Percentiles rank a stretch among this genome's conserved stretches.
These are phyloP conservation scores for Phasia obesa DNA, from an alignment of 2,888 invertebrate genomes.

Conservation along the genomic window DNA sequence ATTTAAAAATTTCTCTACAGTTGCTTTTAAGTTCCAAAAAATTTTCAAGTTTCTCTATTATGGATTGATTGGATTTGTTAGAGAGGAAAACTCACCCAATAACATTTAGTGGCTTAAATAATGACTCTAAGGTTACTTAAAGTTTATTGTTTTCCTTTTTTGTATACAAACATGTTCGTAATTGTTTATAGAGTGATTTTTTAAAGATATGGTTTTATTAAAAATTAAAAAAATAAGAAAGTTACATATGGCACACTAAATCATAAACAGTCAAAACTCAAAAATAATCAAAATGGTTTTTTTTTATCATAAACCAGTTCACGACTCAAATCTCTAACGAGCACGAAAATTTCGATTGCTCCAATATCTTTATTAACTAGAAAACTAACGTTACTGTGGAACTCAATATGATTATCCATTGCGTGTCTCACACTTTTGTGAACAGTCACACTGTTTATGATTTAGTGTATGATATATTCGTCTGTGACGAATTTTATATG, in stretches of 20 bases:
- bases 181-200: constrained; percentile 9
- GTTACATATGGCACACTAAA: background rate
- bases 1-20: constrained; percentile 37
- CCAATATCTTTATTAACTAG: too few relatives aligned
- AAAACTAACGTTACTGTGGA: too few relatives aligned
- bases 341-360: too few relatives aligned
- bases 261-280: too few relatives aligned
- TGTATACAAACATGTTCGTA: constrained; percentile 33
- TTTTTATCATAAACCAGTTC: too few relatives aligned
- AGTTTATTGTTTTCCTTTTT: constrained; percentile 29
- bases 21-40: constrained; percentile 34
- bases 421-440: too few relatives aligned
- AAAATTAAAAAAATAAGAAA: background rate
- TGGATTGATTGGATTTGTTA: constrained; percentile 37
- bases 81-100: constrained; percentile 52
- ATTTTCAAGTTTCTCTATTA: constrained; percentile 38
- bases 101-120: constrained; percentile 45
- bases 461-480: too few relatives aligned
- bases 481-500: too few relatives aligned
- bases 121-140: constrained; percentile 50
- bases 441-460: too few relatives aligned
- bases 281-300: too few relatives aligned
- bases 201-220: background rate
- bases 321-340: too few relatives aligned
- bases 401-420: too few relatives aligned